Conservation (phyloP, 2,888 invertebrate genomes). For the Coenonympha arcania region DNA sequence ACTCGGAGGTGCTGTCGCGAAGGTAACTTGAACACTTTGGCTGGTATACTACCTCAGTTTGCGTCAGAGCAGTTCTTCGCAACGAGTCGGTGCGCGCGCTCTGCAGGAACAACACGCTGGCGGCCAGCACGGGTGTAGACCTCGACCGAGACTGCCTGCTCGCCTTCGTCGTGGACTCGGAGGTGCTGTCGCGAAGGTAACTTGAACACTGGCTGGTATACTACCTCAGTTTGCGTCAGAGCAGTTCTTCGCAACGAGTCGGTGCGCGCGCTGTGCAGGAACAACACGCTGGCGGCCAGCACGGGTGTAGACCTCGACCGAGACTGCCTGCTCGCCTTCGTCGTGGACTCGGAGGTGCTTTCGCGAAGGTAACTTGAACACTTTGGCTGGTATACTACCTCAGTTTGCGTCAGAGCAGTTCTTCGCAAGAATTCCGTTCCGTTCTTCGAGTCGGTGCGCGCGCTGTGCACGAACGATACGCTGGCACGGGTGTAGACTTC, state of each 20-base stretch:
- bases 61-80: conserved; percentile 44
- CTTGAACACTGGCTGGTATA: background rate
- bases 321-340: conserved; percentile 71
- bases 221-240: conserved; percentile 28
- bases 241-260: conserved; percentile 43
- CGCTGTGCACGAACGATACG: conserved; percentile 76
- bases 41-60: background rate
- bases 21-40: conserved; percentile 41
- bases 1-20: conserved; percentile 75
- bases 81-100: conserved; percentile 66
- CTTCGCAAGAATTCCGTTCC: conserved; percentile 50
- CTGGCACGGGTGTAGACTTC: conserved; percentile 66
- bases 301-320: conserved; percentile 71
- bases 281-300: conserved; percentile 69
- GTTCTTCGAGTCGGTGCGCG: conserved; percentile 62
- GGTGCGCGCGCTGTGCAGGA: conserved; percentile 75
- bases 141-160: conserved; percentile 73
- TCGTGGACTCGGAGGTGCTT: conserved; percentile 77
- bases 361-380: conserved; percentile 56
- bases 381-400: background rate
- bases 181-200: conserved; percentile 71
- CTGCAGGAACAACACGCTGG: conserved; percentile 75
- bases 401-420: conserved; percentile 36
- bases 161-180: conserved; percentile 75
- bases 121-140: conserved; percentile 58